A percentile compares a stretch with the other conserved stretches of the same genome.
Conservation (phyloP, 1,140 invertebrate genomes). For the Penaeus vannamei region DNA sequence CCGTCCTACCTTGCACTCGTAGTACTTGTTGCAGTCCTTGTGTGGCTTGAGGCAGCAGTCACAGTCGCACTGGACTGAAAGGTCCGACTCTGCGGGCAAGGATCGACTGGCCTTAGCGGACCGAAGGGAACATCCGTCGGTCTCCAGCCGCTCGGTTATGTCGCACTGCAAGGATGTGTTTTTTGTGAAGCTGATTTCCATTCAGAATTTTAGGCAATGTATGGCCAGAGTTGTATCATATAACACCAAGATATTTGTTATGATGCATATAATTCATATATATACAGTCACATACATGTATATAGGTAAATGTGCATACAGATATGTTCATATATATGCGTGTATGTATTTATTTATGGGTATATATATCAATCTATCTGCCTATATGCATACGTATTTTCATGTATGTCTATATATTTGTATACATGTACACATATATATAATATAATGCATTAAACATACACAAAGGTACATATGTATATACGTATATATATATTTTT, state of each 20-base stretch:
- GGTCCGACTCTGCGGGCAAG: background rate
- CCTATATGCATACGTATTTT: background rate
- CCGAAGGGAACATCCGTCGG: background rate
- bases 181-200: too few species aligned
- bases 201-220: too few species aligned
- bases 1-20: slow-evolving; percentile 13
- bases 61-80: slow-evolving; percentile 32
- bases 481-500: background rate
- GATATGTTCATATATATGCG: too few species aligned
- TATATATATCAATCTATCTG: too few species aligned
- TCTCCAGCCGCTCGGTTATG: background rate
- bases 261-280: too few species aligned
- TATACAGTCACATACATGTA: too few species aligned
- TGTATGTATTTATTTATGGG: too few species aligned
- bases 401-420: background rate
- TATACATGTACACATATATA: background rate
- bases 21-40: slow-evolving; percentile 40
- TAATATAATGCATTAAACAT: background rate
- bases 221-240: too few species aligned
- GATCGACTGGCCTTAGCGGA: background rate
- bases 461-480: background rate
- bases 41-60: slow-evolving; percentile 26
- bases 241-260: too few species aligned
- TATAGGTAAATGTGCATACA: too few species aligned
- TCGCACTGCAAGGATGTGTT: slow-evolving; percentile 2